Base-by-base conservation (phyloP, 1,140 invertebrate species). In the Dendroctonus valens region DNA sequence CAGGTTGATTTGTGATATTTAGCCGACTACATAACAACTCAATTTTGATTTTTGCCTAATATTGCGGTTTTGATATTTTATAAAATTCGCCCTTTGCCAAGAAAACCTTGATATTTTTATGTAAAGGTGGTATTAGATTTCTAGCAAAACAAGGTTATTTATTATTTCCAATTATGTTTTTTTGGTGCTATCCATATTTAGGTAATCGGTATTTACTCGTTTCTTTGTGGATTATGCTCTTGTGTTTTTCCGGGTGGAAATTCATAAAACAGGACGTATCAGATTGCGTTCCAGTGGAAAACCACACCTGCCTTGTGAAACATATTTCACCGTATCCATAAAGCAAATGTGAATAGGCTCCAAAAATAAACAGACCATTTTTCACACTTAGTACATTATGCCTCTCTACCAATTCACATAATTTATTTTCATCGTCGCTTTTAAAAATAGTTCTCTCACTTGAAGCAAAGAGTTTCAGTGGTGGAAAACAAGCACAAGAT, bases 331-430 rank as follows among this genome's bases (percentile, higher is more conserved):
- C 44, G 44, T 12, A 46, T 46, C 44, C 44, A 12, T 12, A 12
- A 46, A 46, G 44, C 44, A 46, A 12, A 46, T 11, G 44, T 26
- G 26, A 26, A 26, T 52, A 52, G n/a, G 15, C 0, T 14, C 53
- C 38, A 38, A 55, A 55, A 55, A 55, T 55, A 55, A 39, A 26
- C 53, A 8, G 53, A 40, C 14, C 53, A 55, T 55, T 55, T 55
- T 55, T 55, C 53, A 55, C 53, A 55, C 53, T 55, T 38, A 38
- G 38, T 55, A 55, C 38, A 38, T 38, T 39, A 55, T 55, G 53
- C 53, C 53, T 55, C 53, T 55, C 53, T 11, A 55, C 15, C 38
- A 55, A 55, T 26, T 55, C 53, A 55, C 26, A 55, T 55, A 26
- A 55, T 55, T 26, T 55, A 55, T 55, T 55, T 55, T 55, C 40